A percentile compares a stretch with the other conserved stretches of the same genome.
Evolutionary conservation across 2,888 invertebrate genomes (phyloP).

Genomic region (Pomacea canaliculata): DNA sequence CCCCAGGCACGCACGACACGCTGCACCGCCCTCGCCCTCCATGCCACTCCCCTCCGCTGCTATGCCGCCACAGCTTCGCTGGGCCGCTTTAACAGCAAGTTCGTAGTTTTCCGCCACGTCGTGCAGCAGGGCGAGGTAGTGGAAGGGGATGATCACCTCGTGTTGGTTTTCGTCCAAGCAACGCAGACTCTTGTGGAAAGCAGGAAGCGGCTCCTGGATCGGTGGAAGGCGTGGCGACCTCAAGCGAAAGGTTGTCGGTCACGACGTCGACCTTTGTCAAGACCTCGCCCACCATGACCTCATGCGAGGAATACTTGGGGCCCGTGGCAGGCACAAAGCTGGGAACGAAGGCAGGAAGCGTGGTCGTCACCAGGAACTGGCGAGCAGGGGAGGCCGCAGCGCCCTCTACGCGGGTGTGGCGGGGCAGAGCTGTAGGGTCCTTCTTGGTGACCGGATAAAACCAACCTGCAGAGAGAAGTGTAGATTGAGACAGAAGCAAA

Average conservation of each 20-base stretch:
- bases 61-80: background rate
- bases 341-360: conserved; percentile 34
- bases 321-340: background rate
- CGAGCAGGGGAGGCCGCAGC: conserved; percentile 26
- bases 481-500: no score
- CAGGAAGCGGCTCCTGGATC: background rate
- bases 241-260: conserved; percentile 17
- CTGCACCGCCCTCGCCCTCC: no score
- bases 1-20: conserved; percentile 10
- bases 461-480: conserved; percentile 26
- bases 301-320: conserved; percentile 28
- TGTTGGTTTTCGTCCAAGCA: conserved; percentile 47
- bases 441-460: conserved; percentile 26
- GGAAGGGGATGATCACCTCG: conserved; percentile 39
- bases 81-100: background rate
- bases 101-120: conserved; percentile 36
- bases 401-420: conserved; percentile 35
- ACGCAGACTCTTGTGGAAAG: conserved; percentile 11
- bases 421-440: conserved; percentile 17
- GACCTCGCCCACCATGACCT: conserved; percentile 36
- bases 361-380: conserved; percentile 36
- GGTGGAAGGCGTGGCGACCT: background rate
- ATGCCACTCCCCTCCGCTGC: background rate
- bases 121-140: conserved; percentile 37
- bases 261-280: conserved; percentile 33